These are phyloP conservation scores for Tragopan temminckii DNA, from an alignment of 2,797 vertebrate genomes.

Conservation along the genomic window DNA sequence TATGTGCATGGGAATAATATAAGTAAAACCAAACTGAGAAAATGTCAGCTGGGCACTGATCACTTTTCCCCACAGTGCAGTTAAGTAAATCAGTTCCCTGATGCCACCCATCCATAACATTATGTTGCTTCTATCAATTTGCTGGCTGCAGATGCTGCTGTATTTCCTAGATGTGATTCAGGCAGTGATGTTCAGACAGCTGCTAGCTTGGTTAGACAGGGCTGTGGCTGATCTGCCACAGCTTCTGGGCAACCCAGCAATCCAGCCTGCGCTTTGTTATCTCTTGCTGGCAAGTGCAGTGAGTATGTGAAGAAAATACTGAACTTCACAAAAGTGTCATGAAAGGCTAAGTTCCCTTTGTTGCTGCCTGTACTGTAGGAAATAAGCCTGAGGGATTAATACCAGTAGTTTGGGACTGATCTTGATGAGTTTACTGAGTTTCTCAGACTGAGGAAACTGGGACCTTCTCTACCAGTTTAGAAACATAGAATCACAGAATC, in stretches of 20 bases:
- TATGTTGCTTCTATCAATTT: not conserved
- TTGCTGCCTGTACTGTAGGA: not conserved
- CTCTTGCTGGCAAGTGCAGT: not conserved
- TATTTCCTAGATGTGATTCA: not conserved
- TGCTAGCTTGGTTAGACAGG: not conserved
- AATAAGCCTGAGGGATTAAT: not conserved
- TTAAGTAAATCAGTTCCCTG: not conserved
- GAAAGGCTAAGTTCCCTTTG: fast-evolving
- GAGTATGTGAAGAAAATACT: not conserved
- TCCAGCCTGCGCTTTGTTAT: not conserved
- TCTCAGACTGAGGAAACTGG: not conserved
- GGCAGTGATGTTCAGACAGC: not conserved
- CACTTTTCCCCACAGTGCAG: not conserved
- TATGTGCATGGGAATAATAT: not conserved
- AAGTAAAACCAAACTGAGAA: not conserved
- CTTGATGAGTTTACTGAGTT: not conserved
- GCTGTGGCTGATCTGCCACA: not conserved
- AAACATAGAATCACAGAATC: too few relatives aligned
- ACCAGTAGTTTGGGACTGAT: not conserved
- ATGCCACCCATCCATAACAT: not conserved
- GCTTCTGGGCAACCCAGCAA: fast-evolving
- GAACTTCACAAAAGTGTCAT: not conserved
- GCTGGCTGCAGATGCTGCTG: not conserved
- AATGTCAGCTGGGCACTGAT: not conserved
- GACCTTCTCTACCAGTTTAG: not conserved